A percentile compares a stretch with the other conserved stretches of the same genome.
Conservation (phyloP, 2,113 vertebrate genomes). For the Eubucco bourcierii region DNA sequence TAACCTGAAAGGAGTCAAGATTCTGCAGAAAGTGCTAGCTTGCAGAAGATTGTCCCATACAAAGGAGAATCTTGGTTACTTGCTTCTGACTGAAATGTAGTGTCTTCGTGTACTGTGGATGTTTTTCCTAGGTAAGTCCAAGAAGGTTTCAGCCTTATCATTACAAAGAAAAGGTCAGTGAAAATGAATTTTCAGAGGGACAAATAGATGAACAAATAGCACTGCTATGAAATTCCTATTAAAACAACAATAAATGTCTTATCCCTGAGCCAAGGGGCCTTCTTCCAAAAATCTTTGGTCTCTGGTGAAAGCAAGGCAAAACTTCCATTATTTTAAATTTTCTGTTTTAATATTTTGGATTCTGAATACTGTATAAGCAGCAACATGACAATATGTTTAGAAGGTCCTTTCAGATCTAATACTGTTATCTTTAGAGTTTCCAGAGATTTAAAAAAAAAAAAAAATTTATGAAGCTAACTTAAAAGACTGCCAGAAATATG, state of each 20-base stretch:
- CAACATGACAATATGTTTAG: slow-evolving; percentile 1
- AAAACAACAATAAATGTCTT: not conserved
- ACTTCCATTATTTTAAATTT: not conserved
- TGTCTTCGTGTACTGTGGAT: not conserved
- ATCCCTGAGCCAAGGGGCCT: not conserved
- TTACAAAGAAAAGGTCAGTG: not conserved
- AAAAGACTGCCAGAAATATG: slow-evolving; percentile 12
- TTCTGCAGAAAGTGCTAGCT: not conserved
- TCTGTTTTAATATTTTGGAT: slow-evolving; percentile 31
- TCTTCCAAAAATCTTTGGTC: not conserved
- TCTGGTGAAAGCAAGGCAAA: not conserved
- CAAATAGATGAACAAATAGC: not conserved
- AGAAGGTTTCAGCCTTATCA: not conserved
- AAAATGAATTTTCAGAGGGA: not conserved
- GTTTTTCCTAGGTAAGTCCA: not conserved
- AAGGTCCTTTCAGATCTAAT: slow-evolving; percentile 41
- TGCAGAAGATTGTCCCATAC: not conserved
- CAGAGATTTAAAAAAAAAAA: too few relatives aligned
- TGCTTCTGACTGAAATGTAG: not conserved
- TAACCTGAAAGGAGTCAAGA: not conserved
- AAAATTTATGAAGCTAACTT: slow-evolving; percentile 10
- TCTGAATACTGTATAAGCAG: not conserved
- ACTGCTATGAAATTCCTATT: not conserved
- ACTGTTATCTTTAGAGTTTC: slow-evolving; percentile 35
- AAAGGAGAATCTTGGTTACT: not conserved